Conservation (phyloP, 2,888 invertebrate species). For the Phaonia tiefii region DNA sequence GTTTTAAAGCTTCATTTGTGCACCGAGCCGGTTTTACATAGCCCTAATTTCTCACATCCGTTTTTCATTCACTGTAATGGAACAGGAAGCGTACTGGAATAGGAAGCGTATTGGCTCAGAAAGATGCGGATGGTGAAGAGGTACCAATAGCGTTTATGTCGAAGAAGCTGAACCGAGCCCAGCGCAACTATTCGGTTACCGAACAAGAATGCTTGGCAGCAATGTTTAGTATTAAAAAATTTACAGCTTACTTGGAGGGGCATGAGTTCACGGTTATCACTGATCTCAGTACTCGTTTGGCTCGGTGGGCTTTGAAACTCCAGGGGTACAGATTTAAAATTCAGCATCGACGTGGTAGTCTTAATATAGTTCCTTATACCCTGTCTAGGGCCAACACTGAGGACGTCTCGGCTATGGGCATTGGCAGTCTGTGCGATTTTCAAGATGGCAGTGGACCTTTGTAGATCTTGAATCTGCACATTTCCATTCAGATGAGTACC, state of each 20-base stretch:
- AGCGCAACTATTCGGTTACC: slow-evolving; percentile 34
- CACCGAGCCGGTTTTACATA: slow-evolving; percentile 51
- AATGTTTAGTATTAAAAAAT: slow-evolving; percentile 29
- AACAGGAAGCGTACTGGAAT: slow-evolving; percentile 30
- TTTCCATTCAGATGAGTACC: slow-evolving; percentile 21
- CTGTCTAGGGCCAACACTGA: slow-evolving; percentile 28
- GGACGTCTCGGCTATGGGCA: no score
- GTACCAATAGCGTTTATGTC: slow-evolving; percentile 54
- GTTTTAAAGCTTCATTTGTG: slow-evolving; percentile 28
- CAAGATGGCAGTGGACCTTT: background rate
- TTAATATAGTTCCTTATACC: slow-evolving; percentile 37
- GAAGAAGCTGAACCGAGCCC: slow-evolving; percentile 48
- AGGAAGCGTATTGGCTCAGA: slow-evolving; percentile 42
- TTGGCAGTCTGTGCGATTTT: background rate
- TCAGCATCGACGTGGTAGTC: background rate
- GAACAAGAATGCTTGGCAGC: slow-evolving; percentile 47
- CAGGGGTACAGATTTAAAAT: no score
- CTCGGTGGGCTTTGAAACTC: no score
- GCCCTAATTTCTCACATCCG: slow-evolving; percentile 30
- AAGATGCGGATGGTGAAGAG: slow-evolving; percentile 41
- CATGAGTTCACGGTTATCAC: slow-evolving; percentile 34
- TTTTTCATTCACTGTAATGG: slow-evolving; percentile 42
- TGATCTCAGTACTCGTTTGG: slow-evolving; percentile 1
- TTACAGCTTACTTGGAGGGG: slow-evolving; percentile 40
- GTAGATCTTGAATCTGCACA: slow-evolving; percentile 31